Evolutionary conservation across 2,113 vertebrate genomes (phyloP), one percentile per base, ranked within the genome.

Genomic region (Boulengeromyrus knoepffleri): DNA sequence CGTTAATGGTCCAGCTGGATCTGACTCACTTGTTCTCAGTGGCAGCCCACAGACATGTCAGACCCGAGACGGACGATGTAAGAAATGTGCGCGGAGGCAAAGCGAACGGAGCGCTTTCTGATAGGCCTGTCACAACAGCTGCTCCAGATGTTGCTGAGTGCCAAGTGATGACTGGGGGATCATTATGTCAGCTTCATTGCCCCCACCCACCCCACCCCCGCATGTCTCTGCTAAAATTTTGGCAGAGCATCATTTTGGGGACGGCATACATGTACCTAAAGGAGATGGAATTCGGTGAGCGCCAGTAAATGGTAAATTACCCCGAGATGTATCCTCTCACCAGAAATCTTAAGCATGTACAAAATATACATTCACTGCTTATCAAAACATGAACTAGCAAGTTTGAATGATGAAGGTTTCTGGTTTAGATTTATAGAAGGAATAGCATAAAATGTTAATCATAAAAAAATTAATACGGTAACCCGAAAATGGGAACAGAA

Each of bases 141-240:
- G 93, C 94, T 94, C 93, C 94, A 95, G 92, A 94, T 94, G 94
- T 92, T 89, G 92, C 86, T 1, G 89, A 93, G 94, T 93, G 93
- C 94, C 92, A 95, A 92, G 92, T 91, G 92, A 95, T 94, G 91
- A 90, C 90, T 93, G 58, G 12, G 86, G 92, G 93, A n/a, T 42
- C 92, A 90, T 93, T 91, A 91, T 94, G 92, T 85, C 13, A 52
- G n/a, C 31, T 53, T 45, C 94, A 90, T 91, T 91, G 83, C 70
- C 89, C 91, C 92, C 90, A 7, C 92, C 90, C 93, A 90, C 87
- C 89, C 7, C 58, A 66, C 58, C 62, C 62, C 62, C 62, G 94
- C 92, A 92, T 24, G 36, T 91, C 90, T 89, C 74, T 77, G 74
- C 74, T 87, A 92, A 86, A 74, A 89, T 46, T 89, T 91, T 92